These are phyloP conservation scores for Pachydiplax longipennis DNA, from an alignment of 2,888 invertebrate genomes.

Conservation along the genomic window DNA sequence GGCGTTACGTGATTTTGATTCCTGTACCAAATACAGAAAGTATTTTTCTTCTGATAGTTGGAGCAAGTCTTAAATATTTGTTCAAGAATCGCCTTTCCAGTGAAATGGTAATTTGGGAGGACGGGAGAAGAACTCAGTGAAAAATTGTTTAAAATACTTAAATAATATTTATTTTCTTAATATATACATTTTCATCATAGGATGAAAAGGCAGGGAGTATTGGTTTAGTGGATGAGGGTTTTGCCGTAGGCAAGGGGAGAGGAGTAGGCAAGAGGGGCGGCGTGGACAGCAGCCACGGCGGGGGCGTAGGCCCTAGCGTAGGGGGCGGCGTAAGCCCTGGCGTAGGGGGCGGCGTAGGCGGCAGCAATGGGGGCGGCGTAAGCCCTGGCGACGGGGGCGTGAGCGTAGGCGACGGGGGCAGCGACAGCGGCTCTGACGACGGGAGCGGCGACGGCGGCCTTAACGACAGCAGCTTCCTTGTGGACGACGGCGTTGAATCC, in stretches of 20 bases:
- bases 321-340: background rate
- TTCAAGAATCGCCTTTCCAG: no score
- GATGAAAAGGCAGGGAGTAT: background rate
- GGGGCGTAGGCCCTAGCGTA: background rate
- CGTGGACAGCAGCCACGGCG: constrained; percentile 49
- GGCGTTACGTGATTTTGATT: no score
- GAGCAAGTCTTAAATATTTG: no score
- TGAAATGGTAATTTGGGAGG: no score
- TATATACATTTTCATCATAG: no score
- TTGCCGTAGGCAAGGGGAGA: constrained; percentile 52
- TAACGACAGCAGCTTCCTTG: constrained; percentile 45
- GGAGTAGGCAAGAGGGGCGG: constrained; percentile 50
- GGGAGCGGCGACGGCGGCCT: background rate
- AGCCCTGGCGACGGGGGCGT: constrained; percentile 49
- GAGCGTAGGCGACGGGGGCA: constrained; percentile 33
- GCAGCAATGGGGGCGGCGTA: constrained; percentile 34
- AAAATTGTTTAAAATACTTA: no score
- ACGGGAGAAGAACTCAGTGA: no score
- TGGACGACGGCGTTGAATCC: constrained; percentile 48
- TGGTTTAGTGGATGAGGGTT: constrained; percentile 11
- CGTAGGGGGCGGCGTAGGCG: constrained; percentile 16
- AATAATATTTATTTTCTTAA: no score
- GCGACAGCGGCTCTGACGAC: background rate
- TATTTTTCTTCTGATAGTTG: no score
- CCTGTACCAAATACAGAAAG: no score